Evolutionary conservation across 2,797 vertebrate species (phyloP).

Genomic region (Rhadinocentrus ornatus): DNA sequence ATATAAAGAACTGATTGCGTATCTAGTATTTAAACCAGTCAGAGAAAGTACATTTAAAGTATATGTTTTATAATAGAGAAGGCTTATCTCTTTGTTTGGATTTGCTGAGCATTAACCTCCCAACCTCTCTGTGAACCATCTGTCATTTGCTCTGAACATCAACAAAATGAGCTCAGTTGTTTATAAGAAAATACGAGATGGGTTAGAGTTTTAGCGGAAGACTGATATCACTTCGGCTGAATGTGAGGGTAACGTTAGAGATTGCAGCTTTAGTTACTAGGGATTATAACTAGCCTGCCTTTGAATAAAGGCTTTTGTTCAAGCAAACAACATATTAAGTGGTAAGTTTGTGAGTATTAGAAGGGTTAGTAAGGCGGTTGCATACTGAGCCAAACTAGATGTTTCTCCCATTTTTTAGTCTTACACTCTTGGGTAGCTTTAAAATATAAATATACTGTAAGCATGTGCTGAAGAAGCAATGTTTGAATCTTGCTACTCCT

Average conservation of each 20-base stretch:
- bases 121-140: slow-evolving; percentile 48
- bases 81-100: slow-evolving; percentile 47
- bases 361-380: slow-evolving; percentile 1
- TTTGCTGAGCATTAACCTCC: slow-evolving; percentile 49
- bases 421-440: not conserved
- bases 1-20: not conserved
- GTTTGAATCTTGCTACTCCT: not conserved
- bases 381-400: not conserved
- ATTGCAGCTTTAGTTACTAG: slow-evolving; percentile 1
- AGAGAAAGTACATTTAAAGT: slow-evolving; percentile 34
- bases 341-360: slow-evolving; percentile 3
- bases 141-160: slow-evolving; percentile 42
- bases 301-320: not conserved
- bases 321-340: not conserved
- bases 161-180: slow-evolving; percentile 16
- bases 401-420: not conserved
- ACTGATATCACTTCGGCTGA: not conserved
- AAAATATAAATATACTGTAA: not conserved
- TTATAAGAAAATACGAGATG: slow-evolving; percentile 7
- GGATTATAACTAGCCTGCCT: not conserved
- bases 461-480: not conserved
- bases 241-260: not conserved
- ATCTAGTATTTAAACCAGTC: slow-evolving; percentile 9
- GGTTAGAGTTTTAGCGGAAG: not conserved
- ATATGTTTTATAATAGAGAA: slow-evolving; percentile 26